These are phyloP conservation scores for Pocillopora grandis DNA, from an alignment of 92 coral and sea anemone genomes.

Conservation along the genomic window DNA sequence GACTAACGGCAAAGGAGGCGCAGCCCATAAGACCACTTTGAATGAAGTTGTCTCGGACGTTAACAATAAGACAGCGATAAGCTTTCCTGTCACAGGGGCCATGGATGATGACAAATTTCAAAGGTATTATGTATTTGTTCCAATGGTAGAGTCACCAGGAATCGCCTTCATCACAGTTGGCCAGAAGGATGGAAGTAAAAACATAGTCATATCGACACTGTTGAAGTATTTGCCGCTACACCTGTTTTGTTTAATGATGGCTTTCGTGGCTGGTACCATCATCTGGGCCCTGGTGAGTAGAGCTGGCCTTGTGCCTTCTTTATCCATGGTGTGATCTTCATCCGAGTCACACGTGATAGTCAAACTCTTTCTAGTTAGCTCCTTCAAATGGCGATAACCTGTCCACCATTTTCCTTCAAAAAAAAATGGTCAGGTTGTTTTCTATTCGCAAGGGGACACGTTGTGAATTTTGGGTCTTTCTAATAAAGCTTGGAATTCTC, in stretches of 20 bases:
- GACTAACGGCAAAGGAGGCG: conserved; percentile 34
- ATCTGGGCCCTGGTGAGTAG: conserved; percentile 5
- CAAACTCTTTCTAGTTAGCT: no score
- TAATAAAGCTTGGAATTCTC: no score
- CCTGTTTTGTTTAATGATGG: neutral
- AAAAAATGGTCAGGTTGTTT: no score
- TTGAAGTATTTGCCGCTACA: neutral
- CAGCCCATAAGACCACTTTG: conserved; percentile 48
- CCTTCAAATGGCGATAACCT: no score
- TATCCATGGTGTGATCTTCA: neutral
- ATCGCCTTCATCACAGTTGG: conserved; percentile 59
- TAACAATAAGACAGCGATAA: conserved; percentile 51
- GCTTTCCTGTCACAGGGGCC: conserved; percentile 73
- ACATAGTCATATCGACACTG: conserved; percentile 7
- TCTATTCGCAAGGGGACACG: no score
- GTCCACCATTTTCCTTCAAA: no score
- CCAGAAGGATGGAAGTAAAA: conserved; percentile 5
- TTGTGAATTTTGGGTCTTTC: no score
- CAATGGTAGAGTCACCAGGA: conserved; percentile 79
- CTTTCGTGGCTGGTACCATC: neutral
- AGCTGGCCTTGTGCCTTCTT: neutral
- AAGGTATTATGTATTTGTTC: conserved; percentile 60
- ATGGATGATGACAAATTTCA: conserved; percentile 49
- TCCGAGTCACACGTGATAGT: no score
- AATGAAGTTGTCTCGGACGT: conserved; percentile 45